Percentiles rank a stretch among this genome's conserved stretches.
Conservation (phyloP, 2,797 vertebrate genomes). For the Acrossocheilus fasciatus region DNA sequence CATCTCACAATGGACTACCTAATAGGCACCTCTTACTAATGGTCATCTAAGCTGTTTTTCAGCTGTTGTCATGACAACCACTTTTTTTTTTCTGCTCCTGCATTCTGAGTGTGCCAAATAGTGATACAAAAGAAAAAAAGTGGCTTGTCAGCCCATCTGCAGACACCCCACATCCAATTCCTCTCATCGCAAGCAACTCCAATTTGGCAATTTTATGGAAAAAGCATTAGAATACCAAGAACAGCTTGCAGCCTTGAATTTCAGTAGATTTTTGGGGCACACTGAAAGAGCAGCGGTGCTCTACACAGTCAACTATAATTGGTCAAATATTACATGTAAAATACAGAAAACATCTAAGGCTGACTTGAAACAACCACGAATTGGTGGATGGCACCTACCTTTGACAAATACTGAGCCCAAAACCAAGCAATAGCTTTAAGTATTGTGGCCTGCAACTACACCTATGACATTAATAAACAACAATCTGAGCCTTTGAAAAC, state of each 20-base stretch:
- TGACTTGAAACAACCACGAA: background rate
- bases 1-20: slow-evolving; percentile 57
- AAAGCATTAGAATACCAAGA: slow-evolving; percentile 30
- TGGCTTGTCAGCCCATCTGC: slow-evolving; percentile 62
- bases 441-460: background rate
- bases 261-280: slow-evolving; percentile 24
- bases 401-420: slow-evolving; percentile 10
- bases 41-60: slow-evolving; percentile 70
- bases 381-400: background rate
- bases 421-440: slow-evolving; percentile 26
- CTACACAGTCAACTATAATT: background rate
- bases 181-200: slow-evolving; percentile 10
- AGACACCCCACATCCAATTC: slow-evolving; percentile 35
- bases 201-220: slow-evolving; percentile 53
- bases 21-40: slow-evolving; percentile 67
- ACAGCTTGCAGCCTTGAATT: slow-evolving; percentile 56
- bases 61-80: slow-evolving; percentile 76
- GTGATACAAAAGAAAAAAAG: slow-evolving; percentile 63
- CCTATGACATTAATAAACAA: slow-evolving; percentile 41
- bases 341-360: background rate
- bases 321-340: background rate
- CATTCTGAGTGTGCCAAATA: slow-evolving; percentile 72
- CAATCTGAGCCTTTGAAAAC: slow-evolving; percentile 35
- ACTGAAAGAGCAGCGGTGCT: background rate
- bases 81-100: slow-evolving; percentile 53